These are phyloP conservation scores for Shinisaurus crocodilurus DNA, from an alignment of 2,113 vertebrate species.

Conservation along the genomic window DNA sequence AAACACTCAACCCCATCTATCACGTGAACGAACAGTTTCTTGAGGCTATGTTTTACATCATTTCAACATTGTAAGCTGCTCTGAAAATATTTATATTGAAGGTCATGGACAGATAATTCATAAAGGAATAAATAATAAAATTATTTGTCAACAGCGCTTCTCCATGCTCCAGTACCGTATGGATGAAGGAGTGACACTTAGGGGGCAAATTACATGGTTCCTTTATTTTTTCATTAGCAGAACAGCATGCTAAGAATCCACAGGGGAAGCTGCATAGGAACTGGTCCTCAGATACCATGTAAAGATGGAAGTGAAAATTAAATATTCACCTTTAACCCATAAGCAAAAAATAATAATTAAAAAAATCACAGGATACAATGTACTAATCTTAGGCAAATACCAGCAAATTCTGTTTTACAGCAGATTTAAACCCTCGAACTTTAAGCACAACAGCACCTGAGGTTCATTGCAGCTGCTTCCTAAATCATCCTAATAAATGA, in stretches of 20 bases:
- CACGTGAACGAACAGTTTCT: neutral
- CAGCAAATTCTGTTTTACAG: neutral
- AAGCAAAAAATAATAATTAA: neutral
- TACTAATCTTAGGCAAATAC: fast-evolving
- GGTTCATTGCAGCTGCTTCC: neutral
- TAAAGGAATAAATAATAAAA: neutral
- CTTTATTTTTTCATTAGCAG: neutral
- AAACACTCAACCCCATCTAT: neutral
- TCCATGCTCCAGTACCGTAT: neutral
- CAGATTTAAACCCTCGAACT: neutral
- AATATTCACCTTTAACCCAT: neutral
- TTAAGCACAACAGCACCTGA: neutral
- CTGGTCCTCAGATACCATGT: neutral
- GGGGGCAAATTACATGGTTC: neutral
- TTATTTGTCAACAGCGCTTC: neutral
- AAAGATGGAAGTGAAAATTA: neutral
- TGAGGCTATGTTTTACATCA: neutral
- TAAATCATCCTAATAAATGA: neutral
- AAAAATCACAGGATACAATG: neutral
- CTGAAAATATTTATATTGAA: neutral
- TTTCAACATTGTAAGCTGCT: neutral
- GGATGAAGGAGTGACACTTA: neutral
- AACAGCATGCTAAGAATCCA: neutral
- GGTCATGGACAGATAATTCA: neutral
- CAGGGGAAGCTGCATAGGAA: neutral